phyloP scores from a whole-genome alignment of 2,797 vertebrate species.

The Sebastes kiyomatsui region DNA sequence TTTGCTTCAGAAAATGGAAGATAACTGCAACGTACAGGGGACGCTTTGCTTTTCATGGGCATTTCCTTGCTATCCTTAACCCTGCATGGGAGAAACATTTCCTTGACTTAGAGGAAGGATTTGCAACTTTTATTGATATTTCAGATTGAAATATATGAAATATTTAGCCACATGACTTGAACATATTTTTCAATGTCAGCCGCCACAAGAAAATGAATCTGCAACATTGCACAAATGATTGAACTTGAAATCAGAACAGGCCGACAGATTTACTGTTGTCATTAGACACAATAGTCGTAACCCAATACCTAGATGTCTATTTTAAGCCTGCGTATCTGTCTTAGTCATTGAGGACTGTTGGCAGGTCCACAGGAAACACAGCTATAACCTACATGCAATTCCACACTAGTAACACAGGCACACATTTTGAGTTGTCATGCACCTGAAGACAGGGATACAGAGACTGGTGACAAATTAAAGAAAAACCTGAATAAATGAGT shows the following conservation, averaged over 20 bases:
- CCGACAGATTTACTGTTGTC: neutral
- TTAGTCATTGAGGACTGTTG: neutral
- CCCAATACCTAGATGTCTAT: neutral
- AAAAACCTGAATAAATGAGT: neutral
- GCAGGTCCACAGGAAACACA: conserved; percentile 2
- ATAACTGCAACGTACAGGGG: conserved; percentile 1
- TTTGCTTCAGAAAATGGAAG: conserved; percentile 42
- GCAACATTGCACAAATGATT: conserved; percentile 8
- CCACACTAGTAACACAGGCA: neutral
- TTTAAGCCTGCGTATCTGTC: neutral
- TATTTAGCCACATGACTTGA: neutral
- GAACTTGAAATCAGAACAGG: neutral
- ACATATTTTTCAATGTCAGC: neutral
- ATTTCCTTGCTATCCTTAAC: neutral
- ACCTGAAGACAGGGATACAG: neutral
- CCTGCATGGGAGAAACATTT: neutral
- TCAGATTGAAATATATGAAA: neutral
- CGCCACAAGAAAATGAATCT: neutral
- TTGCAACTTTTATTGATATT: neutral
- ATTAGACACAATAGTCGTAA: neutral
- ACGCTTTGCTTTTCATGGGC: neutral
- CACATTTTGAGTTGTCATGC: neutral
- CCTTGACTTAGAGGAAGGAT: neutral
- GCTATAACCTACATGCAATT: neutral
- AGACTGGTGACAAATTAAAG: conserved; percentile 7